Conservation (phyloP, 2,797 vertebrate genomes). For the Discoglossus pictus region DNA sequence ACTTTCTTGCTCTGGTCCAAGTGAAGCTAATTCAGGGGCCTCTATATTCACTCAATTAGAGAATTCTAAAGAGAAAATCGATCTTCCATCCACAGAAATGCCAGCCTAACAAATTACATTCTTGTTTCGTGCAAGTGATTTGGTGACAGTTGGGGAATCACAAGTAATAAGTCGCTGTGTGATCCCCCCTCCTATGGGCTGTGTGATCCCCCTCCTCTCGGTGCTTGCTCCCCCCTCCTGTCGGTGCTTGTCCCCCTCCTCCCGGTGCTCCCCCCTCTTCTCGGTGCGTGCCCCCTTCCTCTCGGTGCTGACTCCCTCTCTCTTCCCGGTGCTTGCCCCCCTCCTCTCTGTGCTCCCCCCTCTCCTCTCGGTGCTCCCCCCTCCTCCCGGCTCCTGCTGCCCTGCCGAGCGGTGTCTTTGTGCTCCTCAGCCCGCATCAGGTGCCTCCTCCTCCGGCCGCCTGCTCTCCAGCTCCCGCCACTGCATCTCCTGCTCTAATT, state of each 20-base stretch:
- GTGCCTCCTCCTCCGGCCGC: slow-evolving; percentile 68
- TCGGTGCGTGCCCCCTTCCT: too few species aligned
- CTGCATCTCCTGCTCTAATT: slow-evolving; percentile 90
- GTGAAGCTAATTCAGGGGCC: slow-evolving; percentile 76
- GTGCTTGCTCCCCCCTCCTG: neutral
- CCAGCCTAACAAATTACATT: slow-evolving; percentile 94
- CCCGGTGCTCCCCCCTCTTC: slow-evolving; percentile 48
- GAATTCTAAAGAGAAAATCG: slow-evolving; percentile 95
- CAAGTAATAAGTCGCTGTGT: slow-evolving; percentile 87
- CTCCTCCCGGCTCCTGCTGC: slow-evolving; percentile 1
- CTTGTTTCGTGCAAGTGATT: slow-evolving; percentile 93
- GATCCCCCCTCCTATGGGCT: slow-evolving; percentile 63
- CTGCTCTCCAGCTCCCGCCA: slow-evolving; percentile 69
- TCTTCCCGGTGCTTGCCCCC: too few species aligned
- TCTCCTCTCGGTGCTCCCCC: slow-evolving; percentile 35
- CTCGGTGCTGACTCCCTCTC: slow-evolving; percentile 34
- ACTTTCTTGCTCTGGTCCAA: slow-evolving; percentile 59
- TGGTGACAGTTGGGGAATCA: slow-evolving; percentile 90
- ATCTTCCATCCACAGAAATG: slow-evolving; percentile 93
- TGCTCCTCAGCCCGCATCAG: slow-evolving; percentile 59
- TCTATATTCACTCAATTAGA: slow-evolving; percentile 92
- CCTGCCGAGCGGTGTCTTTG: neutral
- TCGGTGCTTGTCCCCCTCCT: neutral
- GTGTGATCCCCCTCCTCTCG: neutral
- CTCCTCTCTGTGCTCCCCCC: neutral